Conservation (phyloP, 1,140 invertebrate species). For the Conus betulinus region DNA sequence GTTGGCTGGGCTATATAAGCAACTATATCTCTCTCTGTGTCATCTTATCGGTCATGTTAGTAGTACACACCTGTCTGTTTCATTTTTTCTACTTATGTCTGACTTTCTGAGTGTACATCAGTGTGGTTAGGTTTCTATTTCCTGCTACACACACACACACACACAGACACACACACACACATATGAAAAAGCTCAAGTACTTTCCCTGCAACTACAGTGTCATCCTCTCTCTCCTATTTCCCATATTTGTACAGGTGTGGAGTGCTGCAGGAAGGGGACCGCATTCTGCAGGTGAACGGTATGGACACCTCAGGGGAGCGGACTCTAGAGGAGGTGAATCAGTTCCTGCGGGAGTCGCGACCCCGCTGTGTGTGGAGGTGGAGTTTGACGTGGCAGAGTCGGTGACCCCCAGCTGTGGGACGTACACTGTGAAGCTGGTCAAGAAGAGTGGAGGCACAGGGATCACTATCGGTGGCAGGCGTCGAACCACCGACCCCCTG, state of each 20-base stretch:
- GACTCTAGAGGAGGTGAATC: constrained; percentile 77
- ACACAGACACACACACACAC: no score
- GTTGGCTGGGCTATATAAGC: no score
- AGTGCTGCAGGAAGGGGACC: constrained; percentile 88
- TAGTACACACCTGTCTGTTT: no score
- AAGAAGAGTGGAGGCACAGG: constrained; percentile 87
- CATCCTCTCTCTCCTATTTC: no score
- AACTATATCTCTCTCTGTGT: no score
- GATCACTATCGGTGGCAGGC: constrained; percentile 82
- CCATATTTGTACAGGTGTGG: constrained; percentile 78
- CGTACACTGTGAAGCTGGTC: constrained; percentile 92
- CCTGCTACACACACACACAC: no score
- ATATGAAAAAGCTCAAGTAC: no score
- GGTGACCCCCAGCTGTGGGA: constrained; percentile 91
- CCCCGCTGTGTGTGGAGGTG: constrained; percentile 80
- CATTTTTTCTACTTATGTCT: no score
- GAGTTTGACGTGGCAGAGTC: constrained; percentile 95
- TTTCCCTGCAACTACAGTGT: no score
- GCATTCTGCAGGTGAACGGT: constrained; percentile 89
- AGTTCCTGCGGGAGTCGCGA: constrained; percentile 76
- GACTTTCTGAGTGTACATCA: no score
- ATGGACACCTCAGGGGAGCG: constrained; percentile 76
- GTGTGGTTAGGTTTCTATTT: no score
- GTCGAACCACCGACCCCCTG: constrained; percentile 78
- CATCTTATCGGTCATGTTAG: no score